Conservation (phyloP, 2,113 vertebrate species). For the Corynorhinus townsendii region DNA sequence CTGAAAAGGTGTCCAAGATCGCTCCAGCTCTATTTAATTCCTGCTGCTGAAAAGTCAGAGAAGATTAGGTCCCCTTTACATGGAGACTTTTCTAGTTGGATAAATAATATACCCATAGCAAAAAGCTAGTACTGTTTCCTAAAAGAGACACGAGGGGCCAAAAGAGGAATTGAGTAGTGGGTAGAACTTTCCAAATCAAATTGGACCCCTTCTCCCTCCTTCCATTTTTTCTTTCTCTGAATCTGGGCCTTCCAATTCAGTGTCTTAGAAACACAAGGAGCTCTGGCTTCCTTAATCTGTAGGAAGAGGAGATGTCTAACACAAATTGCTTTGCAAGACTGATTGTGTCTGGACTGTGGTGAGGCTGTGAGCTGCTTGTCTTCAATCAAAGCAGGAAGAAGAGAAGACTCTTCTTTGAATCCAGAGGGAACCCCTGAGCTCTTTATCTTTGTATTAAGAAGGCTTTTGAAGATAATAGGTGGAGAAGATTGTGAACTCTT, state of each 20-base stretch:
- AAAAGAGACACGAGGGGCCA: not conserved
- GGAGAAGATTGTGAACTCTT: not conserved
- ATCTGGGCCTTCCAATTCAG: not conserved
- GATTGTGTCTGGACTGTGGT: not conserved
- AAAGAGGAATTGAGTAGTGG: not conserved
- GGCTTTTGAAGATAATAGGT: not conserved
- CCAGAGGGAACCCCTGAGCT: not conserved
- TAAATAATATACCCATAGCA: not conserved
- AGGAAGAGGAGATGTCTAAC: not conserved
- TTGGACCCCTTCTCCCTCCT: not conserved
- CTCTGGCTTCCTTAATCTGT: not conserved
- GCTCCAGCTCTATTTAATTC: not conserved
- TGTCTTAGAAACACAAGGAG: not conserved
- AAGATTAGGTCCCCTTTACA: not conserved
- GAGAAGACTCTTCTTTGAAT: not conserved
- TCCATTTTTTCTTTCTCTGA: not conserved
- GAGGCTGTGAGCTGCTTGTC: not conserved
- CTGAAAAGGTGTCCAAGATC: not conserved
- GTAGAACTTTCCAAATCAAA: not conserved
- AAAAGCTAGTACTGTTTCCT: not conserved
- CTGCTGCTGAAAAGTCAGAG: not conserved
- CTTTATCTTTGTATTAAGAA: constrained; percentile 14
- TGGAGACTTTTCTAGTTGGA: not conserved
- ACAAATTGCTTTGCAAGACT: not conserved
- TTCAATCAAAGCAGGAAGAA: constrained; percentile 27